A percentile compares a stretch with the other conserved stretches of the same genome.
Evolutionary conservation across 2,888 invertebrate species (phyloP).

Genomic region (Diplazon laetatorius): DNA sequence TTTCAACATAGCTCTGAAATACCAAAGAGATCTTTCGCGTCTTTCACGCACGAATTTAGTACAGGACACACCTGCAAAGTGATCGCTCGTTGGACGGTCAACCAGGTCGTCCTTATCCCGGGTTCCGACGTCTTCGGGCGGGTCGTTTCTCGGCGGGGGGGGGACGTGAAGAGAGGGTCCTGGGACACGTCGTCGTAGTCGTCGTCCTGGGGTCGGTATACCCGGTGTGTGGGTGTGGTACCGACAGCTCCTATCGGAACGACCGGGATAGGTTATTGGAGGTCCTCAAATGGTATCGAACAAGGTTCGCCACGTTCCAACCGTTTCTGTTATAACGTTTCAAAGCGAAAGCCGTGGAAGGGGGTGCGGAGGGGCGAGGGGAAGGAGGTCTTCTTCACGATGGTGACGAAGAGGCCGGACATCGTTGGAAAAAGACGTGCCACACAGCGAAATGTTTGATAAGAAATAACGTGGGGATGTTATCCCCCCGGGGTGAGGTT

Average conservation of each 20-base stretch:
- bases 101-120: constrained; percentile 55
- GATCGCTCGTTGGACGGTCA: constrained; percentile 50
- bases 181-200: constrained; percentile 34
- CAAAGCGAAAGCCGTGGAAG: constrained; percentile 38
- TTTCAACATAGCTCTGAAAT: constrained; percentile 48
- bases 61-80: constrained; percentile 58
- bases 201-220: constrained; percentile 46
- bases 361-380: constrained; percentile 51
- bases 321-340: constrained; percentile 47
- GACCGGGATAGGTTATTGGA: constrained; percentile 78
- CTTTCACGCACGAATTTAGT: constrained; percentile 53
- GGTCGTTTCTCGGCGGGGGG: constrained; percentile 27
- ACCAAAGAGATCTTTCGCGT: constrained; percentile 33
- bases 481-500: too few relatives aligned
- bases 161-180: constrained; percentile 19
- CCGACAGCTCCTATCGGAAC: constrained; percentile 78
- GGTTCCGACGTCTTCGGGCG: constrained; percentile 17
- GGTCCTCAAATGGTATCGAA: constrained; percentile 80
- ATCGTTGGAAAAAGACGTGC: constrained; percentile 33
- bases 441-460: constrained; percentile 50
- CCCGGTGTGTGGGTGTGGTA: constrained; percentile 77
- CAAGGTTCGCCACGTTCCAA: constrained; percentile 65
- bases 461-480: too few relatives aligned
- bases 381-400: too few relatives aligned
- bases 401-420: constrained; percentile 33